Conservation (phyloP, 2,888 invertebrate species). For the Exephanes ischioxanthus region DNA sequence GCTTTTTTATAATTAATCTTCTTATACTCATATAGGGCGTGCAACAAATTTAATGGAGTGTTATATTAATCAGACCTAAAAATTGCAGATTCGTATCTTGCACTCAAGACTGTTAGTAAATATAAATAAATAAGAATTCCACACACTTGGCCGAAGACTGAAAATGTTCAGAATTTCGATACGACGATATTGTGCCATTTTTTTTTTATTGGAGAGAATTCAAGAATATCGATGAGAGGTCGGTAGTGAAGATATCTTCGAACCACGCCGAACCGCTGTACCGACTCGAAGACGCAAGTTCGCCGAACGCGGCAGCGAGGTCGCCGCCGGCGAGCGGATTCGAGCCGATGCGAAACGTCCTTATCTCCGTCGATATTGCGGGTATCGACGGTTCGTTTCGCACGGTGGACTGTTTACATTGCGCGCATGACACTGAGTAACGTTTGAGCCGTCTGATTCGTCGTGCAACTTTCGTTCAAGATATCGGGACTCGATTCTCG, state of each 20-base stretch:
- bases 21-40: too few relatives aligned
- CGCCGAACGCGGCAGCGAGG: not conserved
- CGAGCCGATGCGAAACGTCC: not conserved
- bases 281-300: not conserved
- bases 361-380: conserved; percentile 14
- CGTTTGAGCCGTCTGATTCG: not conserved
- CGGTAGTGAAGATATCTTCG: not conserved
- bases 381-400: not conserved
- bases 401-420: not conserved
- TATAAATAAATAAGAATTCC: too few relatives aligned
- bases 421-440: not conserved
- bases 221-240: not conserved
- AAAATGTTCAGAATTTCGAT: too few relatives aligned
- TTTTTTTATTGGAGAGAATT: not conserved
- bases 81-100: not conserved
- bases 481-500: not conserved
- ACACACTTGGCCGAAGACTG: too few relatives aligned
- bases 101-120: not conserved
- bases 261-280: not conserved
- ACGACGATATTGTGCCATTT: too few relatives aligned
- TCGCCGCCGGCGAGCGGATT: not conserved
- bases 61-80: not conserved
- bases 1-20: too few relatives aligned
- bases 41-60: not conserved
- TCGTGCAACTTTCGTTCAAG: not conserved